Conservation (phyloP, 1,140 invertebrate genomes). For the Chelonus insularis region DNA sequence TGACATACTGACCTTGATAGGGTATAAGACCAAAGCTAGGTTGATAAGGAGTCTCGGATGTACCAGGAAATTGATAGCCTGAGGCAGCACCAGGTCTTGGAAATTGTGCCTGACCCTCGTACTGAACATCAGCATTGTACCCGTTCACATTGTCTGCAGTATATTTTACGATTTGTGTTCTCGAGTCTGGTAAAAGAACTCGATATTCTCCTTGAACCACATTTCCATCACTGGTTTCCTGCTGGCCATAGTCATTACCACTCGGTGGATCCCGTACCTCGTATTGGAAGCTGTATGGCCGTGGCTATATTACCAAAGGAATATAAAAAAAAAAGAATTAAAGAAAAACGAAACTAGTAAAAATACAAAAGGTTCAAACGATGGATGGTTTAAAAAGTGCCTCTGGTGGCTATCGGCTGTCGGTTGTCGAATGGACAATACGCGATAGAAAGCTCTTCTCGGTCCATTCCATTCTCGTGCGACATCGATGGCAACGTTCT, state of each 20-base stretch:
- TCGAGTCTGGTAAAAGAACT: slow-evolving; percentile 73
- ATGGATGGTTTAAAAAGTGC: slow-evolving; percentile 10
- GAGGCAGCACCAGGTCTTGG: slow-evolving; percentile 42
- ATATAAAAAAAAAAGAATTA: not conserved
- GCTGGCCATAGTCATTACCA: slow-evolving; percentile 72
- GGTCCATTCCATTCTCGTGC: not conserved
- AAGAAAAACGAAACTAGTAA: slow-evolving; percentile 16
- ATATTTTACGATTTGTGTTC: slow-evolving; percentile 74
- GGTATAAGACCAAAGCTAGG: not conserved
- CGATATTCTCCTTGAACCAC: slow-evolving; percentile 71
- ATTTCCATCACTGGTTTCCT: slow-evolving; percentile 72
- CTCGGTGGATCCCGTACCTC: slow-evolving; percentile 73
- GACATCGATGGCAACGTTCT: not conserved
- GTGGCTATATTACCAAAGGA: slow-evolving; percentile 59
- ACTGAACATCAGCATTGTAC: slow-evolving; percentile 77
- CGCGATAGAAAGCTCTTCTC: not conserved
- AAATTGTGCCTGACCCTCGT: slow-evolving; percentile 71
- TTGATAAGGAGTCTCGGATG: slow-evolving; percentile 16
- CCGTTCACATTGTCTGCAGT: slow-evolving; percentile 76
- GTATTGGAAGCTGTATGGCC: slow-evolving; percentile 78
- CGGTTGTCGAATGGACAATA: slow-evolving; percentile 8
- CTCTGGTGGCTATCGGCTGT: not conserved
- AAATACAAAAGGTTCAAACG: not conserved
- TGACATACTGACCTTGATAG: slow-evolving; percentile 17
- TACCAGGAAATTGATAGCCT: slow-evolving; percentile 29